Conservation (phyloP, 1,140 invertebrate genomes). For the Bombus soroeensis region DNA sequence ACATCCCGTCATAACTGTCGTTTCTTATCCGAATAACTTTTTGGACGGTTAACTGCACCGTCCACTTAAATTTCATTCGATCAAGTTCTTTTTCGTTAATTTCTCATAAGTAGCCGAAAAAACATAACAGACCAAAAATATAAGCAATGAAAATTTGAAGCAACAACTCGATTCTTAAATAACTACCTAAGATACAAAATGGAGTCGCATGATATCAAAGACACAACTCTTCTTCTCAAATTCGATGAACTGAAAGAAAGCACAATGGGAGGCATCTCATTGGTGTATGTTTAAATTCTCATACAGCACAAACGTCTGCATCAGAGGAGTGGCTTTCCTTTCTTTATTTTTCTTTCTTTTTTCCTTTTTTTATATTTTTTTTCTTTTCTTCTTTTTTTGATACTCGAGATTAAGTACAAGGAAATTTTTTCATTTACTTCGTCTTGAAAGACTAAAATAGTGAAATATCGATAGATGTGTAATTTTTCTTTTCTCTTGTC, state of each 20-base stretch:
- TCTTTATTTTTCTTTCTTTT: constrained; percentile 36
- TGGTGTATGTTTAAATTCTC: constrained; percentile 57
- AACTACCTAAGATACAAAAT: constrained; percentile 63
- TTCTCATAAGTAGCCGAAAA: constrained; percentile 28
- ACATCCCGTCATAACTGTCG: background rate
- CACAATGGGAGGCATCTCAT: constrained; percentile 65
- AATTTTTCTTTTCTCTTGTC: constrained; percentile 48
- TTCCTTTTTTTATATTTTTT: constrained; percentile 13
- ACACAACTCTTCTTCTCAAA: constrained; percentile 63
- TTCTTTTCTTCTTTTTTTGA: constrained; percentile 38
- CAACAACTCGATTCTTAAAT: constrained; percentile 63
- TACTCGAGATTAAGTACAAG: constrained; percentile 67
- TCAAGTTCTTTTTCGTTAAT: background rate
- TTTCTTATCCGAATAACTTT: constrained; percentile 15
- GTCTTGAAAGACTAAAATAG: constrained; percentile 62
- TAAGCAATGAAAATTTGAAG: constrained; percentile 59
- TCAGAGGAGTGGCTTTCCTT: constrained; percentile 53
- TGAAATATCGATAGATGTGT: constrained; percentile 58
- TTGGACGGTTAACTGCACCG: constrained; percentile 5
- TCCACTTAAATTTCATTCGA: constrained; percentile 18
- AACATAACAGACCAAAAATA: constrained; percentile 61
- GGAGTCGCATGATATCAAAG: constrained; percentile 67
- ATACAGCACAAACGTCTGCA: constrained; percentile 38
- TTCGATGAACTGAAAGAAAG: constrained; percentile 66
- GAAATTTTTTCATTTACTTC: constrained; percentile 49